Base-by-base conservation (phyloP, 2,888 invertebrate genomes). In the Tiphia femorata region DNA sequence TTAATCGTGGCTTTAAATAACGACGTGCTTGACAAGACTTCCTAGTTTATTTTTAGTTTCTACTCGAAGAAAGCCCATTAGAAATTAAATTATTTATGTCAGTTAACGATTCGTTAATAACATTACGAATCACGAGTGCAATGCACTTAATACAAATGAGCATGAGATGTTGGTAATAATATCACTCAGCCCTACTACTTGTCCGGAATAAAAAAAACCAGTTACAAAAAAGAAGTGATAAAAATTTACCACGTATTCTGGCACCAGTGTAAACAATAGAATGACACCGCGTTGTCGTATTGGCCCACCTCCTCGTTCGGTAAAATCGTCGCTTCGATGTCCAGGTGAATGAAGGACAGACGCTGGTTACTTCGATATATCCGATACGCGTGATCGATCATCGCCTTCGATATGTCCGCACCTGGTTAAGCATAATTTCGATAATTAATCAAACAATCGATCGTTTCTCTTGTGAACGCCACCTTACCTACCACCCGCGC, bases 201-300 rank as follows among this genome's bases (percentile, higher is more conserved):
- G n/a, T n/a, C n/a, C n/a, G n/a, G n/a, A n/a, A n/a, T n/a, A n/a
- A n/a, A n/a, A n/a, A n/a, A n/a, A n/a, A n/a, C n/a, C n/a, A n/a
- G n/a, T n/a, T n/a, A n/a, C n/a, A n/a, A n/a, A n/a, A n/a, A n/a
- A n/a, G n/a, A n/a, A 2, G 10, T 2, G n/a, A 12, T 20, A 16
- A 38, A n/a, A 8, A 41, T 27, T 84, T 85, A 91, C 91, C 88
- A 86, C 79, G 91, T 90, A 75, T 92, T 87, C 66, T 88, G 87
- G 25, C 93, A 88, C 94, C 94, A 94, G 73, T 94, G 93, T 2
- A 94, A 84, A 59, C 92, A 89, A 78, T 92, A 93, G 77, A 93
- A 93, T 0, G 93, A 93, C 48, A 92, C 88, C 0, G 88, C 87
- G 74, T 92, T 91, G 74, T 90, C 87, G 72, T 91, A 93, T 21